Conservation (phyloP, 2,797 vertebrate genomes). For the Tapirus indicus region DNA sequence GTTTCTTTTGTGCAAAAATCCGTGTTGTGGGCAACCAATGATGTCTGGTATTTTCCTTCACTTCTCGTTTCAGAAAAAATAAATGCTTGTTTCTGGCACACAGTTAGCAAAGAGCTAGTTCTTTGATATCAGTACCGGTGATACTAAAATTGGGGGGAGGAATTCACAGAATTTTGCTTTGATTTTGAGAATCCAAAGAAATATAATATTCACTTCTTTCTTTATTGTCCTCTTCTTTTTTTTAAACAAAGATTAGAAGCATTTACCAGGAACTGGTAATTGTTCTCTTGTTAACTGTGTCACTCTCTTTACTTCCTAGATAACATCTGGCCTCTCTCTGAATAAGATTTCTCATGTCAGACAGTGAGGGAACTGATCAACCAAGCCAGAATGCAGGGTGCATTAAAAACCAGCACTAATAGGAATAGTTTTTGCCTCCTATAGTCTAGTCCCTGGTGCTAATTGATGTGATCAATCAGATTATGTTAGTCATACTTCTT, state of each 20-base stretch:
- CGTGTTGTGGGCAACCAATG: constrained; percentile 74
- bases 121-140: neutral
- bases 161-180: neutral
- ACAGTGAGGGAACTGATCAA: constrained; percentile 60
- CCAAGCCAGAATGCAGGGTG: constrained; percentile 50
- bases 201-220: constrained; percentile 59
- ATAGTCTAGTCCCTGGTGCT: constrained; percentile 82
- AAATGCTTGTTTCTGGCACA: constrained; percentile 80
- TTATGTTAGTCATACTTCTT: constrained; percentile 54
- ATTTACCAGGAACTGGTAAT: constrained; percentile 68
- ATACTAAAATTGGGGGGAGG: neutral
- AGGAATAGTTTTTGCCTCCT: constrained; percentile 80
- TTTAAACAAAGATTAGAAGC: constrained; percentile 51
- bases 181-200: constrained; percentile 72
- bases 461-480: constrained; percentile 32
- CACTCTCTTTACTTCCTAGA: constrained; percentile 65
- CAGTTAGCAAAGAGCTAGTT: constrained; percentile 87
- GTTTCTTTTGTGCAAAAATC: constrained; percentile 76
- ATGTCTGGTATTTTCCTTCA: constrained; percentile 69
- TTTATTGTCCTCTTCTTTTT: neutral
- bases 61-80: constrained; percentile 76
- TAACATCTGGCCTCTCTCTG: constrained; percentile 72
- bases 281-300: constrained; percentile 88
- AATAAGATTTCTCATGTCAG: constrained; percentile 75
- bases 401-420: constrained; percentile 50